phyloP scores from a whole-genome alignment of 2,113 vertebrate genomes.

The Dasyornis broadbenti region DNA sequence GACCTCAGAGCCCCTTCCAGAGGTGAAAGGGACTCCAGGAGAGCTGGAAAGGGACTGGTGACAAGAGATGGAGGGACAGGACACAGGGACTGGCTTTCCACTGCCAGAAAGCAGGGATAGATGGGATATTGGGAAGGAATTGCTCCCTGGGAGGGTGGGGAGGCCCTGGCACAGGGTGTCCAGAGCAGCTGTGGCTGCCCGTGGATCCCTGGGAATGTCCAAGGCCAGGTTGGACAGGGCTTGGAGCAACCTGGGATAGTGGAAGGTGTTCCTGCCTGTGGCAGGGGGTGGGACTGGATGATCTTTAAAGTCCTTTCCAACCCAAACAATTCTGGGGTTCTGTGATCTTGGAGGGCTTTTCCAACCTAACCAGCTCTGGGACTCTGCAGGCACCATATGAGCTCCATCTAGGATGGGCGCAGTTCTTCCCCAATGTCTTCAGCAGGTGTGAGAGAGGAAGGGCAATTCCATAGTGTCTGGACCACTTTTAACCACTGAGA shows the following conservation, averaged over 20 bases:
- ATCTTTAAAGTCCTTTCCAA: neutral
- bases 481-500: neutral
- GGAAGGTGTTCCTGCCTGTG: neutral
- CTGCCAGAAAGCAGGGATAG: fast-evolving
- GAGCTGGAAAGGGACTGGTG: neutral
- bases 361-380: neutral
- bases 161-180: fast-evolving
- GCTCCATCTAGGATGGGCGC: neutral
- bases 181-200: neutral
- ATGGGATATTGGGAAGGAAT: neutral
- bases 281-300: fast-evolving
- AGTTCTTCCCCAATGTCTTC: neutral
- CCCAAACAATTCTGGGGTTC: neutral
- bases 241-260: fast-evolving
- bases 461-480: fast-evolving
- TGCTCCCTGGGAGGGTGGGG: fast-evolving
- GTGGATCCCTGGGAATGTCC: neutral
- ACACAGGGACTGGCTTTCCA: neutral
- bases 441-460: neutral
- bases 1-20: neutral
- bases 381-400: fast-evolving
- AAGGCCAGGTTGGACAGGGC: fast-evolving
- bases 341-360: neutral
- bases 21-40: neutral
- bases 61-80: neutral